Evolutionary conservation across 2,113 vertebrate species (phyloP).

Genomic region (Etheostoma cragini): DNA sequence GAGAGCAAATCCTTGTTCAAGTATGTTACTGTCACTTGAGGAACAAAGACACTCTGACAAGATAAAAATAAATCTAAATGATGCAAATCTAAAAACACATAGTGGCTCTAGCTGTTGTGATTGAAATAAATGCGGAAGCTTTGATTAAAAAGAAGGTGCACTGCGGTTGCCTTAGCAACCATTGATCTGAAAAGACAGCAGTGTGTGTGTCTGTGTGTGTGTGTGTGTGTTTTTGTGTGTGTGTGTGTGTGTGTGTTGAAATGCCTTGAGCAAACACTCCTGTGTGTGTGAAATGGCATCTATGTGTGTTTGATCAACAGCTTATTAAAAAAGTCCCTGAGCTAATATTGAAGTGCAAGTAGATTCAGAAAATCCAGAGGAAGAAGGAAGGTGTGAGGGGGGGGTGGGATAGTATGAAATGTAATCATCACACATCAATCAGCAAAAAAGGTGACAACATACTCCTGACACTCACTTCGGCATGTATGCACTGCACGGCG

Average conservation of each 20-base stretch:
- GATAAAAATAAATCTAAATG: neutral
- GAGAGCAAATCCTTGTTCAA: neutral
- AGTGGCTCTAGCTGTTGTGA: slow-evolving; percentile 37
- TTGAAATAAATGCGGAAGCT: slow-evolving; percentile 62
- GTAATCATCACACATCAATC: slow-evolving; percentile 34
- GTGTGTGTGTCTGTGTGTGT: slow-evolving; percentile 18
- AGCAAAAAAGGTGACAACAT: slow-evolving; percentile 48
- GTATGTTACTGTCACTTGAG: slow-evolving; percentile 8
- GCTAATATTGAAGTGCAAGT: slow-evolving; percentile 51
- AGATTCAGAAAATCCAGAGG: slow-evolving; percentile 36
- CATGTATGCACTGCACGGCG: slow-evolving; percentile 57
- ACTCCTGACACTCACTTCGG: slow-evolving; percentile 37
- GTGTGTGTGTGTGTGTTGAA: slow-evolving; percentile 36
- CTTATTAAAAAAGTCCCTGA: slow-evolving; percentile 50
- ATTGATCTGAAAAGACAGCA: slow-evolving; percentile 50
- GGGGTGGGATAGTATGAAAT: slow-evolving; percentile 26
- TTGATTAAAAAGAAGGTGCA: slow-evolving; percentile 67
- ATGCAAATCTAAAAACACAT: slow-evolving; percentile 20
- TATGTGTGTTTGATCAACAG: slow-evolving; percentile 49
- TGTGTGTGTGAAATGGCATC: slow-evolving; percentile 10
- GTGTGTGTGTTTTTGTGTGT: slow-evolving; percentile 28
- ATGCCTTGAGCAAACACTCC: slow-evolving; percentile 54
- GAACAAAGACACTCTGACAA: neutral
- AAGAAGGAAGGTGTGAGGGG: slow-evolving; percentile 17
- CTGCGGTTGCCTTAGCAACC: slow-evolving; percentile 77